phyloP scores from a whole-genome alignment of 2,888 invertebrate genomes.

The Hydrotaea diabolus region DNA sequence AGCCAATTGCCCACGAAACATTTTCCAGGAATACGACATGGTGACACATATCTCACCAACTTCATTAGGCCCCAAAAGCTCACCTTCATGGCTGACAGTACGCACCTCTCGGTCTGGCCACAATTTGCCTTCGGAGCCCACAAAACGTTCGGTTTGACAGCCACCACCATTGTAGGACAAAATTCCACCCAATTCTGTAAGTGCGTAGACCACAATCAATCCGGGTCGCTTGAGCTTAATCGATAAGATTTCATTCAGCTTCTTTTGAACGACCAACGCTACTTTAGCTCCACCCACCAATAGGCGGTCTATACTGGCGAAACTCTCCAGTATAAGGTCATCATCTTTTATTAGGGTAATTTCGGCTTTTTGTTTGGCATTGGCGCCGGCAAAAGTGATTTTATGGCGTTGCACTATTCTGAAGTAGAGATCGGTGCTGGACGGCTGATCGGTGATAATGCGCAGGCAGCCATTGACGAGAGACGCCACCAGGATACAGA shows the following conservation, averaged over 20 bases:
- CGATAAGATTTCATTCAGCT: conserved; percentile 71
- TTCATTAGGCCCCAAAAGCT: conserved; percentile 73
- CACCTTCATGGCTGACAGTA: conserved; percentile 74
- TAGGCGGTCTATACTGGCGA: conserved; percentile 71
- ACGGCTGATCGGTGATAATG: conserved; percentile 73
- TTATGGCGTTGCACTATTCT: conserved; percentile 72
- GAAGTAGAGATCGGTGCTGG: conserved; percentile 72
- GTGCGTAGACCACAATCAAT: conserved; percentile 75
- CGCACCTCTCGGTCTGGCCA: conserved; percentile 72
- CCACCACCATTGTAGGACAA: conserved; percentile 69
- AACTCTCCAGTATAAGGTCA: conserved; percentile 53
- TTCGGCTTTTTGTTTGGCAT: conserved; percentile 73
- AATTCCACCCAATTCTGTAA: conserved; percentile 72
- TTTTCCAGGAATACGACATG: conserved; percentile 71
- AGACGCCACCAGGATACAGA: conserved; percentile 69
- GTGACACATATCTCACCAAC: conserved; percentile 74
- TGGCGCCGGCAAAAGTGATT: conserved; percentile 71
- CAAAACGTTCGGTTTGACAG: conserved; percentile 63
- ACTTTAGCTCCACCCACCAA: conserved; percentile 75
- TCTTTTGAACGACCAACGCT: conserved; percentile 68
- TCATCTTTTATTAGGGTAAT: conserved; percentile 68
- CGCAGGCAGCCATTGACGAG: conserved; percentile 73
- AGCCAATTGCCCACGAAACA: conserved; percentile 73
- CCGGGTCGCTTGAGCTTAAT: conserved; percentile 55
- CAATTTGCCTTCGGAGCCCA: conserved; percentile 74